Percentiles rank a stretch among this genome's conserved stretches.
These are phyloP conservation scores for Neocrepidodera transversa DNA, from an alignment of 2,888 invertebrate species.

Conservation along the genomic window DNA sequence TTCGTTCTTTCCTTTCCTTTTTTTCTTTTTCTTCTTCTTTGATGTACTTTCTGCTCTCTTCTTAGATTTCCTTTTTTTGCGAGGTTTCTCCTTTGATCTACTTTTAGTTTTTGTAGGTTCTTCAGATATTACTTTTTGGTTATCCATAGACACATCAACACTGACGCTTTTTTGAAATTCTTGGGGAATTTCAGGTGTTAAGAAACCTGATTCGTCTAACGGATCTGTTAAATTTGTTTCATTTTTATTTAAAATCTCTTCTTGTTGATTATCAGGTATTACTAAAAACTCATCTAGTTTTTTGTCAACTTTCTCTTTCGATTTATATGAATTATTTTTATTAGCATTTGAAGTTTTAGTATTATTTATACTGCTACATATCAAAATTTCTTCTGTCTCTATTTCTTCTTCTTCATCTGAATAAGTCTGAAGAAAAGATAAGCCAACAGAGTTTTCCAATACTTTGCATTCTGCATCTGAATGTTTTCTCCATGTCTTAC, in stretches of 20 bases:
- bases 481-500: constrained; percentile 48
- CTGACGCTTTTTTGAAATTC: not conserved
- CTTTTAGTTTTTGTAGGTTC: constrained; percentile 2
- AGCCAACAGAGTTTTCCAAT: constrained; percentile 54
- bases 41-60: constrained; percentile 1
- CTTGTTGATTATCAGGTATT: not conserved
- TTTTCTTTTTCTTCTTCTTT: constrained; percentile 26
- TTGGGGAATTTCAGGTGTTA: constrained; percentile 15
- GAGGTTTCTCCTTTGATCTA: not conserved
- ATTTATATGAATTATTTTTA: not conserved
- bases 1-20: constrained; percentile 9
- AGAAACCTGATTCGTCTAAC: constrained; percentile 10
- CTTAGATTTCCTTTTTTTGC: not conserved
- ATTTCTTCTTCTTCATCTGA: constrained; percentile 54
- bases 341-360: not conserved
- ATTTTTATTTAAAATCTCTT: not conserved
- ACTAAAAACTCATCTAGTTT: not conserved
- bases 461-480: constrained; percentile 49
- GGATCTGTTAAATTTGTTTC: not conserved
- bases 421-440: constrained; percentile 56
- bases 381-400: constrained; percentile 41
- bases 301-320: not conserved
- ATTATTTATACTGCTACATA: constrained; percentile 33
- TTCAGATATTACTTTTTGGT: not conserved
- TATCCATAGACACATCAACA: not conserved